Percentiles rank a stretch among this genome's conserved stretches.
These are phyloP conservation scores for Trichogramma evanescens DNA, from an alignment of 2,888 invertebrate species.

Conservation along the genomic window DNA sequence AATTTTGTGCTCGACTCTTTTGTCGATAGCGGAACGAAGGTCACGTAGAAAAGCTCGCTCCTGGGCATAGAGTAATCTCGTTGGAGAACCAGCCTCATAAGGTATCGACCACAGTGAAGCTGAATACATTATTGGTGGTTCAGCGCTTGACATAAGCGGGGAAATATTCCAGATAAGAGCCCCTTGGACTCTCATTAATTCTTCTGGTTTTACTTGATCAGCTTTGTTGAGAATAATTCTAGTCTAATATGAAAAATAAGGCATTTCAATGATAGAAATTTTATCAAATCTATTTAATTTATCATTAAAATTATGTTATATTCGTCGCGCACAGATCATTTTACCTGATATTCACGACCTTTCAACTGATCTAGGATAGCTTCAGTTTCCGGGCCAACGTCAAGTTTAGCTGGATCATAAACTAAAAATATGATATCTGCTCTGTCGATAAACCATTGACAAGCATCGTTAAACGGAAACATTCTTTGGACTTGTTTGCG, in stretches of 20 bases:
- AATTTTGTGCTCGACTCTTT: slow-evolving; percentile 88
- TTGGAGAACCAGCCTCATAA: slow-evolving; percentile 74
- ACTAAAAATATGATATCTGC: slow-evolving; percentile 92
- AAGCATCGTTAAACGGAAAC: slow-evolving; percentile 92
- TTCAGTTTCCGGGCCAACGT: slow-evolving; percentile 91
- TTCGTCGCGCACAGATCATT: neutral
- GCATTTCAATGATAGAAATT: neutral
- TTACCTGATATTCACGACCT: slow-evolving; percentile 83
- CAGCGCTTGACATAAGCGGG: slow-evolving; percentile 90
- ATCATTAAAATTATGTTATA: neutral
- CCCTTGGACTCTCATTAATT: slow-evolving; percentile 87
- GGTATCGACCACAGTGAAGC: slow-evolving; percentile 83
- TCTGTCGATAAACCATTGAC: slow-evolving; percentile 95
- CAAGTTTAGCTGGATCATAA: slow-evolving; percentile 91
- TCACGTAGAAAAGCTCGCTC: slow-evolving; percentile 83
- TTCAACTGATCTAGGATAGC: slow-evolving; percentile 90
- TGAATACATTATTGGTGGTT: slow-evolving; percentile 88
- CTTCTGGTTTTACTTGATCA: slow-evolving; percentile 85
- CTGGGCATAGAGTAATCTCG: slow-evolving; percentile 76
- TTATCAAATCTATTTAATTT: neutral
- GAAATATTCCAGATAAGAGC: slow-evolving; percentile 94
- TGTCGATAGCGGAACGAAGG: slow-evolving; percentile 76
- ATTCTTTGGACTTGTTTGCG: slow-evolving; percentile 86
- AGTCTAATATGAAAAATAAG: slow-evolving; percentile 52
- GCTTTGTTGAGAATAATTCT: slow-evolving; percentile 92